Conservation (phyloP, 2,113 vertebrate species). For the Lamprotornis superbus region DNA sequence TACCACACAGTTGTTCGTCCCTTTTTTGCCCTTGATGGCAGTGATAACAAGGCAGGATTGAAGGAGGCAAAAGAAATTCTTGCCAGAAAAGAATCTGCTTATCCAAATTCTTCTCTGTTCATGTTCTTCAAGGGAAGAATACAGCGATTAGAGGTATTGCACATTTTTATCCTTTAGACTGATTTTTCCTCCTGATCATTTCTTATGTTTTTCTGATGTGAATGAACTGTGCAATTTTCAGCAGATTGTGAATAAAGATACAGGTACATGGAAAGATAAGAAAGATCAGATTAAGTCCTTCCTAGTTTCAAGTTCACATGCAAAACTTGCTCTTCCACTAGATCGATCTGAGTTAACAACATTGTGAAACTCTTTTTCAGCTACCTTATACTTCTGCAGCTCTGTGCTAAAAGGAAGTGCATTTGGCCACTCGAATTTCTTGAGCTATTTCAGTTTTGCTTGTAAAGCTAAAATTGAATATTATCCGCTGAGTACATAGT, state of each 20-base stretch:
- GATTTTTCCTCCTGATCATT: neutral
- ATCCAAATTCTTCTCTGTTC: constrained; percentile 97
- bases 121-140: constrained; percentile 99
- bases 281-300: neutral
- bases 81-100: constrained; percentile 91
- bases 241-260: neutral
- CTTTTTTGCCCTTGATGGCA: constrained; percentile 96
- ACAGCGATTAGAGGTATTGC: constrained; percentile 91
- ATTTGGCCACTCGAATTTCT: neutral
- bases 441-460: constrained; percentile 28
- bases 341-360: neutral
- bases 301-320: neutral
- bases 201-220: neutral
- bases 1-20: constrained; percentile 98
- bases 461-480: neutral
- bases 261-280: neutral
- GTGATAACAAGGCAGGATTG: constrained; percentile 87
- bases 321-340: neutral
- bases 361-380: neutral
- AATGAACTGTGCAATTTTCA: neutral
- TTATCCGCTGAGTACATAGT: neutral
- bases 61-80: constrained; percentile 95
- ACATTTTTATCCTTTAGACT: neutral
- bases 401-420: neutral
- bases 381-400: neutral